phyloP scores from a whole-genome alignment of 2,888 invertebrate species.

The Campoletis raptor region DNA sequence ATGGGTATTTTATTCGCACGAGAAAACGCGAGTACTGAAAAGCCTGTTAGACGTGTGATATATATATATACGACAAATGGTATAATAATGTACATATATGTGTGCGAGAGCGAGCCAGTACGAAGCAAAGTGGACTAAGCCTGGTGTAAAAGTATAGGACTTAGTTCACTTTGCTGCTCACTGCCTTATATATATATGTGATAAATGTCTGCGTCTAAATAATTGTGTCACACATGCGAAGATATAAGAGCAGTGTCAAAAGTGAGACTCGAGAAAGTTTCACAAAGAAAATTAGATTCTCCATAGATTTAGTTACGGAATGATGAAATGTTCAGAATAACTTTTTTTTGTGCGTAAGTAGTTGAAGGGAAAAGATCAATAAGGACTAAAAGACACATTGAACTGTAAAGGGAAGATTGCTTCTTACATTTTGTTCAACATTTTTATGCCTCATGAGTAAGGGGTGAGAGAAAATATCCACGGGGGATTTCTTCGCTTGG shows the following conservation, averaged over 20 bases:
- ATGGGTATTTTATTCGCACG: conserved; percentile 61
- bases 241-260: conserved; percentile 5
- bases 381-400: background rate
- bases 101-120: background rate
- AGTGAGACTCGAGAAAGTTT: conserved; percentile 35
- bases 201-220: background rate
- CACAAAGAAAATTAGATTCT: conserved; percentile 16
- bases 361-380: background rate
- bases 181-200: background rate
- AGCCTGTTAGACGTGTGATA: conserved; percentile 21
- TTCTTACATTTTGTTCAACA: conserved; percentile 7
- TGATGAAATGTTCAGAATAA: conserved; percentile 4
- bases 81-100: conserved; percentile 10
- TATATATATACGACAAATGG: conserved; percentile 26
- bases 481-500: background rate
- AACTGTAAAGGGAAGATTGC: background rate
- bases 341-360: conserved; percentile 9
- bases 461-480: conserved; percentile 1
- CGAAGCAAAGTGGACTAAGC: conserved; percentile 17
- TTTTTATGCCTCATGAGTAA: conserved; percentile 14
- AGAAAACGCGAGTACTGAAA: conserved; percentile 44
- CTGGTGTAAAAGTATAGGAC: background rate
- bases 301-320: conserved; percentile 7
- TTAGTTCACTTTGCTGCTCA: background rate
- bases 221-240: background rate